These are phyloP conservation scores for Blera fallax DNA, from an alignment of 2,888 invertebrate genomes.

Conservation along the genomic window DNA sequence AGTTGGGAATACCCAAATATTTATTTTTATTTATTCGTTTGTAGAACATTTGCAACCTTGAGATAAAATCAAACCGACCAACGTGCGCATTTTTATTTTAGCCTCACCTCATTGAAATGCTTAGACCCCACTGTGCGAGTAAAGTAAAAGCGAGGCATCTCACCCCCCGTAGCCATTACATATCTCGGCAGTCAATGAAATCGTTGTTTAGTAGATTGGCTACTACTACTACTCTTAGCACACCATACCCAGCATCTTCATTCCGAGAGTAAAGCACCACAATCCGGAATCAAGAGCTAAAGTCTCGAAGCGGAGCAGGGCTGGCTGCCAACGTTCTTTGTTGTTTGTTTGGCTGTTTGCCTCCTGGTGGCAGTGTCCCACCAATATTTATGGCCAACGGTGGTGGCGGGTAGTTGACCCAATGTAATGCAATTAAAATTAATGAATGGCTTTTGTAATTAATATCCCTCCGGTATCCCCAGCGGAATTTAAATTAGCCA, in stretches of 20 bases:
- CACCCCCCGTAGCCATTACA: not conserved
- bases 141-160: not conserved
- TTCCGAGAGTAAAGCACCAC: constrained; percentile 32
- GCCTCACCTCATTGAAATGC: not conserved
- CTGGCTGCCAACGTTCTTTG: constrained; percentile 8
- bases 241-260: constrained; percentile 18
- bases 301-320: constrained; percentile 23
- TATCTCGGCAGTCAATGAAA: constrained; percentile 30
- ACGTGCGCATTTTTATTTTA: too few species aligned
- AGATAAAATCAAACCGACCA: too few species aligned
- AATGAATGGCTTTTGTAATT: constrained; percentile 78
- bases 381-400: constrained; percentile 69
- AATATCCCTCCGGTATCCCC: constrained; percentile 75
- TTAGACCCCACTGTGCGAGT: constrained; percentile 7
- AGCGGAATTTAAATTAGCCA: constrained; percentile 75
- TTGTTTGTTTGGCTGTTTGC: constrained; percentile 44
- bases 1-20: too few species aligned
- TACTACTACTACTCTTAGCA: constrained; percentile 13
- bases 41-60: too few species aligned
- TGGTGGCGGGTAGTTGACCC: constrained; percentile 74
- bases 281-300: constrained; percentile 27
- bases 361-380: constrained; percentile 56
- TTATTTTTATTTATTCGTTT: too few species aligned
- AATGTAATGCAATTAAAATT: constrained; percentile 77
- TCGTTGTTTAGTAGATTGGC: constrained; percentile 6